Evolutionary conservation across 2,888 invertebrate species (phyloP), one percentile per base, ranked within the genome.

Genomic region (Heliconius hortense): DNA sequence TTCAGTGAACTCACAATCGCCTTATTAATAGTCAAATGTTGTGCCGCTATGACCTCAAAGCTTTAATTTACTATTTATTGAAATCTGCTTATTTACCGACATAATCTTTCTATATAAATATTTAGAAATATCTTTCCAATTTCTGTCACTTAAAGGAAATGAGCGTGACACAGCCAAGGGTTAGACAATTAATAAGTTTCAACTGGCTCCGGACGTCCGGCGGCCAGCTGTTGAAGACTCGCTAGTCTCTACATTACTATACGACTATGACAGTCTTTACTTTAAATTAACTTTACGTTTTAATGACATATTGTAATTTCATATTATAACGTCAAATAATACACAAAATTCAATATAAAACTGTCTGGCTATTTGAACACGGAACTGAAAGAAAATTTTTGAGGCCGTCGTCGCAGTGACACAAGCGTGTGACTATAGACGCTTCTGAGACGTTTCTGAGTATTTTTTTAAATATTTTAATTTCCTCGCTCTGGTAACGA

Each of bases 121-220:
- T 59, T 10, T 18, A 62, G 35, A 62, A 26, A 39, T 60, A 71
- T 71, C 39, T 43, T 21, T 60, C 4, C 18, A 39, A 71, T 60
- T 71, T 62, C 39, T 60, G 71, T 71, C 71, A 43, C 59, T 71
- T 62, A 26, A 62, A 71, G 71, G 71, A 62, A 71, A 71, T 62
- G 63, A 64, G 70, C 70, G 63, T 64, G 31, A 74, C 35, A 59
- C 56, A 71, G 28, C 75, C 72, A 60, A 75, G 59, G 73, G 59
- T 75, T 71, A 60, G 83, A 85, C 91, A 92, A 91, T 92, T 92
- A 92, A 90, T 91, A 92, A 93, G 91, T 92, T 92, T 89, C 84
- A 84, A 85, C 89, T 90, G 71, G 69, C 63, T 35, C 71, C 75
- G 75, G 90, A 90, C 82, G 83, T 90, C 90, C 91, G 89, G 71